Base-by-base conservation (phyloP, 2,888 invertebrate genomes). In the Macroteleia sp. region DNA sequence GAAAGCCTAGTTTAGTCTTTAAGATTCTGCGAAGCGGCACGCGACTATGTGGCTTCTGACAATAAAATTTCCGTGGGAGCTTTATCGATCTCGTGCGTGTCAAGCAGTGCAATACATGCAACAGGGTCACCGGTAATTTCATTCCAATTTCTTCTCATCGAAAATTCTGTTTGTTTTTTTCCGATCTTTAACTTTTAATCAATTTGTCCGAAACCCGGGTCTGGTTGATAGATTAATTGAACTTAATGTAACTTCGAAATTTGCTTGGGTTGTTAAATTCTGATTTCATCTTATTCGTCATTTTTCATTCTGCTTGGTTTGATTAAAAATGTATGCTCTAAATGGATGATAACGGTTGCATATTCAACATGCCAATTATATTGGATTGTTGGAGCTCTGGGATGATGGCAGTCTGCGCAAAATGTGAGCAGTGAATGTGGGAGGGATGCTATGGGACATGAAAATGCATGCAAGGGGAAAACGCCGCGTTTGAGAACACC, bases 21-120 rank as follows among this genome's bases (percentile, higher is more conserved):
- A 28, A 57, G 25, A 59, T 16, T 41, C 67, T 28, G 34, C 32
- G 30, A 41, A 54, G 50, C 57, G 59, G 50, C 57, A 57, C 67
- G 62, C 39, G 69, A 42, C 80, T 80, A 71, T 75, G 73, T 71
- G 81, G 83, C 82, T 84, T 84, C 80, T 82, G 79, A 59, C 82
- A 77, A 81, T 82, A 79, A 85, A 85, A 85, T 85, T 83, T 86
- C 79, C 84, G 81, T 82, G 82, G 71, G 79, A 83, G 86, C 82
- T 82, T 83, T 87, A 88, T 88, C 85, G 88, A 88, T 87, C 79
- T 54, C 73, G 54, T 46, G 67, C 62, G 66, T 81, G 78, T 80
- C 77, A 36, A 69, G 78, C 61, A n/a, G 75, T 69, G 76, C 56
- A 32, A 69, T 77, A 77, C 76, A 78, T 82, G 85, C 82, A 83